phyloP scores from a whole-genome alignment of 2,113 vertebrate species.

The Delphinapterus leucas region DNA sequence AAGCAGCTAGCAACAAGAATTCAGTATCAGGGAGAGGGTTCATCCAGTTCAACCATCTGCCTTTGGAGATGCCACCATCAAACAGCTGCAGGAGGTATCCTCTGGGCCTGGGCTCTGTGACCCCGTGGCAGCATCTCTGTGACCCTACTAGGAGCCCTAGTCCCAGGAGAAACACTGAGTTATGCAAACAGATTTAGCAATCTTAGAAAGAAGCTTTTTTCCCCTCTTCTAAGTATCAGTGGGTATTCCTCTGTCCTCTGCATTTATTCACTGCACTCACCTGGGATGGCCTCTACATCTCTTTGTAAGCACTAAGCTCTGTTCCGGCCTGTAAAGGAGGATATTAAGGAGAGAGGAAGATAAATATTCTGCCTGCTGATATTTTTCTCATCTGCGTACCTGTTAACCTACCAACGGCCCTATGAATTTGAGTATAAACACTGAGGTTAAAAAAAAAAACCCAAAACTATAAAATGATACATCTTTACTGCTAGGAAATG shows the following conservation, averaged over 20 bases:
- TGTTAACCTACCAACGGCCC: not conserved
- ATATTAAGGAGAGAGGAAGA: conserved; percentile 45
- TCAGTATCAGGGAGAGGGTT: not conserved
- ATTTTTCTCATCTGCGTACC: conserved; percentile 37
- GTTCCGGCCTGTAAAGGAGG: not conserved
- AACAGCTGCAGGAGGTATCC: not conserved
- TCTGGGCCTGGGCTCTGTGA: not conserved
- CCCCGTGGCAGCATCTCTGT: not conserved
- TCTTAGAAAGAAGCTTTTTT: not conserved
- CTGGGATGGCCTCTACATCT: conserved; percentile 43
- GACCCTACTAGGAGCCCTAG: not conserved
- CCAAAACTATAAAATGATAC: not conserved
- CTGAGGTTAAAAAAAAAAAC: not conserved
- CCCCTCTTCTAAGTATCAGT: not conserved
- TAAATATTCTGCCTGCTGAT: conserved; percentile 33
- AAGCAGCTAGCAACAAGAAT: not conserved
- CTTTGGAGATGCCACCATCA: not conserved
- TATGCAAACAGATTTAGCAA: conserved; percentile 55
- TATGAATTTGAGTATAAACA: conserved; percentile 35
- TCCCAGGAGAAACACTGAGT: not conserved
- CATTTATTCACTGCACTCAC: conserved; percentile 31
- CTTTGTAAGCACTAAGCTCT: not conserved
- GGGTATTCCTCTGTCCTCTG: conserved; percentile 1
- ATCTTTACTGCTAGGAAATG: conserved; percentile 40
- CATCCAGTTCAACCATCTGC: not conserved